Evolutionary conservation across 2,888 invertebrate species (phyloP).

Genomic region (Stomorhina lunata): DNA sequence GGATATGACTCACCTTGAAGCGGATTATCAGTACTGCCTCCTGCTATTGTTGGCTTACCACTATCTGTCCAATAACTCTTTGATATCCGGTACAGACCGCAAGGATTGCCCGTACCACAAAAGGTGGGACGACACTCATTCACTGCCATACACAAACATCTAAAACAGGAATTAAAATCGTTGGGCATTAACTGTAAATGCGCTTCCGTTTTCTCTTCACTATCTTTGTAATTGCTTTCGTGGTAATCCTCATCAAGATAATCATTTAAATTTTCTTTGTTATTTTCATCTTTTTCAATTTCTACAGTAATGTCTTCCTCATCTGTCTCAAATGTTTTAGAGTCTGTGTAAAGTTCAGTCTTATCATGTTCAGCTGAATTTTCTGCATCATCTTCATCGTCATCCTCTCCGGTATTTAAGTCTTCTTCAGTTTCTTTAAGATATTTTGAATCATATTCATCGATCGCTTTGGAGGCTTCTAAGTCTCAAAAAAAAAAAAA

Average conservation of each 20-base stretch:
- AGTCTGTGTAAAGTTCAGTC: background rate
- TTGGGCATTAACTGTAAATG: background rate
- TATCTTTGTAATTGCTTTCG: no score
- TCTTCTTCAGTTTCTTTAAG: background rate
- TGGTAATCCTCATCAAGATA: no score
- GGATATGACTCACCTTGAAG: slow-evolving; percentile 63
- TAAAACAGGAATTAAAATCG: slow-evolving; percentile 66
- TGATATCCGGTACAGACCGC: slow-evolving; percentile 73
- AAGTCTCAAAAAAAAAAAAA: background rate
- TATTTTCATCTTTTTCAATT: background rate
- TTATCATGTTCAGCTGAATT: no score
- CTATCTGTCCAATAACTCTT: slow-evolving; percentile 73
- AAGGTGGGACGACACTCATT: slow-evolving; percentile 67
- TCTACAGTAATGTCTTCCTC: background rate
- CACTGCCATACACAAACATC: slow-evolving; percentile 72
- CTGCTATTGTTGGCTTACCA: slow-evolving; percentile 63
- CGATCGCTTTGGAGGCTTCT: background rate
- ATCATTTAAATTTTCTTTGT: background rate
- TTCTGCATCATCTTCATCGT: background rate
- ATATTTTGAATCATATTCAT: background rate
- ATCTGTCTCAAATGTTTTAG: background rate
- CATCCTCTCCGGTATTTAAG: background rate
- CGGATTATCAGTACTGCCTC: slow-evolving; percentile 22
- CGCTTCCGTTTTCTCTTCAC: no score
- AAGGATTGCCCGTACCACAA: slow-evolving; percentile 65